A percentile compares a stretch with the other conserved stretches of the same genome.
These are phyloP conservation scores for Mionectes olivaceus DNA, from an alignment of 2,797 vertebrate species.

Conservation along the genomic window DNA sequence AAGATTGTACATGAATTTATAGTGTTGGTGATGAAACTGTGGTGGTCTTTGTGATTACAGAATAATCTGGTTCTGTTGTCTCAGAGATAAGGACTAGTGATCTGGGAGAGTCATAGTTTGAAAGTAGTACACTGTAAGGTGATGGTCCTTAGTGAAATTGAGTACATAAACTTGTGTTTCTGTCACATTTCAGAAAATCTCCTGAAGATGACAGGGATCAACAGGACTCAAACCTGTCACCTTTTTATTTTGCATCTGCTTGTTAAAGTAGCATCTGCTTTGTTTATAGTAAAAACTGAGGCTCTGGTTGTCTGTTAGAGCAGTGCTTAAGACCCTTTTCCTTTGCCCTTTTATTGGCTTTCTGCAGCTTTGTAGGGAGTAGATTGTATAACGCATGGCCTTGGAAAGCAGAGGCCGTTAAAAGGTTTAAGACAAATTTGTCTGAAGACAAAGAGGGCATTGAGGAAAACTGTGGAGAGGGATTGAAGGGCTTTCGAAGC, in stretches of 20 bases:
- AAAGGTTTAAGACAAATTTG: constrained; percentile 69
- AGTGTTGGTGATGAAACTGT: neutral
- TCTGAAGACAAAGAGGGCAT: constrained; percentile 65
- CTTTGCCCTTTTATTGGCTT: constrained; percentile 31
- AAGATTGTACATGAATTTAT: neutral
- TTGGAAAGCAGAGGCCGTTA: constrained; percentile 64
- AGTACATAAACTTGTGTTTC: neutral
- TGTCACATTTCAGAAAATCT: neutral
- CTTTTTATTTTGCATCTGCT: neutral
- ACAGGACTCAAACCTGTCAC: neutral
- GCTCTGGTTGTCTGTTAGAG: neutral
- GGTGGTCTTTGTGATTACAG: neutral
- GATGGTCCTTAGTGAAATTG: neutral
- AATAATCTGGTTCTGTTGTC: neutral
- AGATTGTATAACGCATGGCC: constrained; percentile 41
- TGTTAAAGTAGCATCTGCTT: constrained; percentile 9
- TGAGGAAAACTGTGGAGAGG: constrained; percentile 51
- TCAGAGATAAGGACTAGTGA: neutral
- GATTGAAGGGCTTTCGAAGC: constrained; percentile 48
- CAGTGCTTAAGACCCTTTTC: neutral
- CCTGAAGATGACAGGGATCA: neutral
- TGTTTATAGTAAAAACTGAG: neutral
- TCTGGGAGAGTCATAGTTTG: neutral
- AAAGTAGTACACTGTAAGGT: neutral
- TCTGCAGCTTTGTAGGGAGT: constrained; percentile 42